These are phyloP conservation scores for Lophotis ruficrista DNA, from an alignment of 2,113 vertebrate genomes.

Conservation along the genomic window DNA sequence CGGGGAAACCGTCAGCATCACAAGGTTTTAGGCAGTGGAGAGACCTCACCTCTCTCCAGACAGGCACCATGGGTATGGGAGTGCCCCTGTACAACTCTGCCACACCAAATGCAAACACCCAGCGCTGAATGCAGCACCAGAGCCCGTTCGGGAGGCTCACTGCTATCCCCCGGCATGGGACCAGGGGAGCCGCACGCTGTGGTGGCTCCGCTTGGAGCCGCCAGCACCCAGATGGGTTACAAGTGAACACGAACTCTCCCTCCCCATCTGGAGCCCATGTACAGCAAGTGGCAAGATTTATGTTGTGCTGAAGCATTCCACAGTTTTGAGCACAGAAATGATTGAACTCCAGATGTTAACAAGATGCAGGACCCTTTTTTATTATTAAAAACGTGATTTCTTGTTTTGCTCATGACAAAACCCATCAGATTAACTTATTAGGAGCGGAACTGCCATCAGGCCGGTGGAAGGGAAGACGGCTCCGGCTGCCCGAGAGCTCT, in stretches of 20 bases:
- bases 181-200: constrained; percentile 18
- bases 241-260: constrained; percentile 71
- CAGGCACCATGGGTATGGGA: background rate
- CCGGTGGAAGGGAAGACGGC: constrained; percentile 17
- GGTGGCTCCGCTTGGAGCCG: constrained; percentile 66
- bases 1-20: background rate
- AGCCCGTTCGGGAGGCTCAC: constrained; percentile 18
- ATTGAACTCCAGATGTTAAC: constrained; percentile 86
- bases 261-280: constrained; percentile 81
- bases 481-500: background rate
- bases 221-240: constrained; percentile 74
- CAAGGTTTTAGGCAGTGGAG: background rate
- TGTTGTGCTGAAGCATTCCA: constrained; percentile 83
- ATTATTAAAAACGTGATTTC: constrained; percentile 83
- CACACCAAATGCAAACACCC: constrained; percentile 40
- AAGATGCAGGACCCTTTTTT: constrained; percentile 80
- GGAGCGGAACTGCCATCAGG: constrained; percentile 70
- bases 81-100: background rate
- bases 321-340: constrained; percentile 83
- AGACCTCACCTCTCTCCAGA: background rate
- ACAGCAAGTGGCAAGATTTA: constrained; percentile 81
- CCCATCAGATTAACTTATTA: constrained; percentile 81
- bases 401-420: constrained; percentile 84
- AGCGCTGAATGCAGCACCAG: background rate
- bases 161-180: background rate